Evolutionary conservation across 2,113 vertebrate species (phyloP).

Genomic region (Ammodytes dubius): DNA sequence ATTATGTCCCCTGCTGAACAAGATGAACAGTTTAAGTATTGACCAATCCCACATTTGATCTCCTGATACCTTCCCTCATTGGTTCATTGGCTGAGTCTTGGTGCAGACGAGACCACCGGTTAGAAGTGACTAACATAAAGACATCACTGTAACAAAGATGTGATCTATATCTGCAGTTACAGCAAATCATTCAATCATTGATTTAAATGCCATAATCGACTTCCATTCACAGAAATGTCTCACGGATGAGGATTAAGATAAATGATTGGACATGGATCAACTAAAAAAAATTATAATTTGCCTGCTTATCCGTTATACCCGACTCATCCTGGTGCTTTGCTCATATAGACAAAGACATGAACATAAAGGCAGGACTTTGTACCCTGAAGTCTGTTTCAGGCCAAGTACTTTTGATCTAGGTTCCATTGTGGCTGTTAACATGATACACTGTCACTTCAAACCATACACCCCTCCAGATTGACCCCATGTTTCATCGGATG

Average conservation of each 20-base stretch:
- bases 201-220: background rate
- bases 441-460: background rate
- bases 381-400: background rate
- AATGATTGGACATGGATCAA: slow-evolving; percentile 4
- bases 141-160: too few species aligned
- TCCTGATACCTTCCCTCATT: background rate
- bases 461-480: slow-evolving; percentile 69
- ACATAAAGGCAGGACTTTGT: background rate
- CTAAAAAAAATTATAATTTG: background rate
- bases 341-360: background rate
- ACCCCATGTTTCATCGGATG: slow-evolving; percentile 93
- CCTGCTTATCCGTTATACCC: background rate
- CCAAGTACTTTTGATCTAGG: background rate
- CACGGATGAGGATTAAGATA: slow-evolving; percentile 1
- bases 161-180: background rate
- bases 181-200: background rate
- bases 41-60: background rate
- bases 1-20: background rate
- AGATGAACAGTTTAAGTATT: background rate
- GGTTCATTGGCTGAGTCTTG: background rate
- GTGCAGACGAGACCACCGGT: too few species aligned
- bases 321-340: background rate
- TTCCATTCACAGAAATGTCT: background rate
- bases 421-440: background rate
- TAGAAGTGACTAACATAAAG: too few species aligned